These are phyloP conservation scores for Urocitellus parryii DNA, from an alignment of 2,113 vertebrate genomes.

Conservation along the genomic window DNA sequence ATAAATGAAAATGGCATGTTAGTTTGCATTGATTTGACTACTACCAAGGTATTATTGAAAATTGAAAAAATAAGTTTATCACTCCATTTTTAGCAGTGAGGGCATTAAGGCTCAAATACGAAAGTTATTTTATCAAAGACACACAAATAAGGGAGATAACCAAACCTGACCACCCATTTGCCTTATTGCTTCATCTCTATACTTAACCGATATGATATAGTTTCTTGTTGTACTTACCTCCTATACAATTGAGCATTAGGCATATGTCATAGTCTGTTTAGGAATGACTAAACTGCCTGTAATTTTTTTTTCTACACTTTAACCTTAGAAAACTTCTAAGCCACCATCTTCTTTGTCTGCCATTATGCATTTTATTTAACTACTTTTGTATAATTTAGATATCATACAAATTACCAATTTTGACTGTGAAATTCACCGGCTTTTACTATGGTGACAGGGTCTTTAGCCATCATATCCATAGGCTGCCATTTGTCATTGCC, in stretches of 20 bases:
- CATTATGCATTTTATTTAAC: neutral
- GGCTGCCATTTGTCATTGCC: neutral
- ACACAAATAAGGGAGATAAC: neutral
- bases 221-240: neutral
- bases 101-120: neutral
- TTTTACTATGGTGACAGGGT: neutral
- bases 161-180: neutral
- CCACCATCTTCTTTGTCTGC: neutral
- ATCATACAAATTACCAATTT: neutral
- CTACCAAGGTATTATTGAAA: neutral
- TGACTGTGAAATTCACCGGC: neutral
- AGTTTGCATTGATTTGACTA: constrained; percentile 17
- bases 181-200: neutral
- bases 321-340: neutral
- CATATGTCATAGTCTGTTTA: neutral
- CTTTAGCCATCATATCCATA: neutral
- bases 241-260: neutral
- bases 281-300: neutral
- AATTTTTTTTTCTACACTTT: neutral
- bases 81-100: neutral
- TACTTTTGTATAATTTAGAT: neutral
- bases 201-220: neutral
- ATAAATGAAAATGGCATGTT: neutral
- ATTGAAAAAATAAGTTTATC: neutral
- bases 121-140: neutral